phyloP scores from a whole-genome alignment of 2,888 invertebrate species.

The Xestia c-nigrum region DNA sequence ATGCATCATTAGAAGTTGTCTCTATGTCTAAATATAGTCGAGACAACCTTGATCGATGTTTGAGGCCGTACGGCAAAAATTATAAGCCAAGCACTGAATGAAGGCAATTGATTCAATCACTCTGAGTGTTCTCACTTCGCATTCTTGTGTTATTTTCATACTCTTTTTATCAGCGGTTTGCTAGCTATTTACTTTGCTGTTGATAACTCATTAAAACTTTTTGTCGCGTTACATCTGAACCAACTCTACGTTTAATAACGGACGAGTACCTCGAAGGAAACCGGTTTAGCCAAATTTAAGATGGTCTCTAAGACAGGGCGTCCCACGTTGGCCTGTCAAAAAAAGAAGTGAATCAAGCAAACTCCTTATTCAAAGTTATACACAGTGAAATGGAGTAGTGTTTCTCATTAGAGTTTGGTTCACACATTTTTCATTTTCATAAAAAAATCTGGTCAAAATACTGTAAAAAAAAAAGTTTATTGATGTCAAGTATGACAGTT shows the following conservation, averaged over 20 bases:
- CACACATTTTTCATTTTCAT: neutral
- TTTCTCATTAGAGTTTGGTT: neutral
- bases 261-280: constrained; percentile 20
- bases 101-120: constrained; percentile 39
- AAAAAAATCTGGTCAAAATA: neutral
- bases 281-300: constrained; percentile 40
- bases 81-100: constrained; percentile 47
- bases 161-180: constrained; percentile 8
- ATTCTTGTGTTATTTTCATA: constrained; percentile 11
- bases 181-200: constrained; percentile 16
- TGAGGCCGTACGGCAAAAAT: constrained; percentile 60
- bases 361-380: neutral
- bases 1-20: constrained; percentile 43
- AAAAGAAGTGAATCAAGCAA: constrained; percentile 4
- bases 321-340: neutral
- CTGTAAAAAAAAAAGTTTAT: too few species aligned
- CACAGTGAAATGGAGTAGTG: neutral
- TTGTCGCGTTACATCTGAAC: constrained; percentile 14
- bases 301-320: constrained; percentile 9
- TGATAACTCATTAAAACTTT: constrained; percentile 20
- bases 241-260: neutral
- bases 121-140: constrained; percentile 32
- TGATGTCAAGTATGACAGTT: neutral
- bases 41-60: constrained; percentile 62
- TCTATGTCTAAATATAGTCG: constrained; percentile 58